These are phyloP conservation scores for Malurus leucopterus DNA, from an alignment of 2,797 vertebrate genomes.

Conservation along the genomic window DNA sequence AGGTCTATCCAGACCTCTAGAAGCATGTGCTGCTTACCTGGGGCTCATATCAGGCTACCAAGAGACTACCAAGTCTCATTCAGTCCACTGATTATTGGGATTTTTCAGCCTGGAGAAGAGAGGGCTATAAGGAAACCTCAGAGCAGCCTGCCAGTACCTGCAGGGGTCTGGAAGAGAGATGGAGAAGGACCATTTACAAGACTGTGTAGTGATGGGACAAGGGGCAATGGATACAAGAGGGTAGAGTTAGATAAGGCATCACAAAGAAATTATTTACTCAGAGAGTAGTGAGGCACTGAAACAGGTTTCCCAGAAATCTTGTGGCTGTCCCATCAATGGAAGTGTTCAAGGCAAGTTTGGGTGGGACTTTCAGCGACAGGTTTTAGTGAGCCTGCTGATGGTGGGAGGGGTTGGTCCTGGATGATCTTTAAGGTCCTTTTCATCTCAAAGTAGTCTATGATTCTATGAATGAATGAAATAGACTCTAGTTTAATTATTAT, in stretches of 20 bases:
- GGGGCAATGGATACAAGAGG: no score
- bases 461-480: neutral
- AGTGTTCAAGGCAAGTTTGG: neutral
- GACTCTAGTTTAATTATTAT: neutral
- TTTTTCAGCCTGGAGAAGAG: no score
- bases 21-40: neutral
- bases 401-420: neutral
- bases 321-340: neutral
- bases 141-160: no score
- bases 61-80: neutral
- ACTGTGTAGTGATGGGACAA: no score
- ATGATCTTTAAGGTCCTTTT: neutral
- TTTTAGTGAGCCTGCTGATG: neutral
- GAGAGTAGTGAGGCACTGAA: neutral
- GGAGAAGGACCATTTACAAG: no score
- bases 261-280: neutral
- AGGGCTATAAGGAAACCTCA: no score
- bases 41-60: neutral
- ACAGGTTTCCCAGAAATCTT: neutral
- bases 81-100: neutral
- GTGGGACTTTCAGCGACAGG: neutral
- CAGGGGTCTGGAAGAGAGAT: no score
- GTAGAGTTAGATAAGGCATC: neutral
- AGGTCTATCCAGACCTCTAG: neutral
- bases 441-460: neutral